Percentiles rank a stretch among this genome's conserved stretches.
phyloP scores from a whole-genome alignment of 2,888 invertebrate genomes.

The Ceratothoa steindachneri region DNA sequence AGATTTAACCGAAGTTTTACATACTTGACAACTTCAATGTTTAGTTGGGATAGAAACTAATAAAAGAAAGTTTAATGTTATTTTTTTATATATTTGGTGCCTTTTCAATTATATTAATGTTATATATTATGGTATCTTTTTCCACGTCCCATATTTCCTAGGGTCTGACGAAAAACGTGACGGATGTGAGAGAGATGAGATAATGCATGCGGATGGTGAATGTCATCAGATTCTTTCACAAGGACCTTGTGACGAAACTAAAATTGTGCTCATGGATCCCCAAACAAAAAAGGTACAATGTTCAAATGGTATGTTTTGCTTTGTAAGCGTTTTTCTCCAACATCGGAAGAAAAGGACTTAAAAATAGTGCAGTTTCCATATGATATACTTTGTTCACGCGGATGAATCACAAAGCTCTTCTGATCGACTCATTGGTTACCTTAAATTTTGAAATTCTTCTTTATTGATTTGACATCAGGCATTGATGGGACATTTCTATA shows the following conservation, averaged over 20 bases:
- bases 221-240: constrained; percentile 37
- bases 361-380: neutral
- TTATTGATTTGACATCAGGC: no score
- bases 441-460: no score
- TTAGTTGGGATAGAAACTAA: no score
- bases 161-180: constrained; percentile 13
- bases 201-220: constrained; percentile 27
- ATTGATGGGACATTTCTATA: no score
- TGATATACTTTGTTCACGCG: neutral
- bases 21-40: no score
- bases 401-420: neutral
- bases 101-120: no score
- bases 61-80: no score
- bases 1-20: no score
- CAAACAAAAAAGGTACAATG: constrained; percentile 22
- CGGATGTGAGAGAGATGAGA: constrained; percentile 26
- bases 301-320: neutral
- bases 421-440: no score
- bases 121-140: no score
- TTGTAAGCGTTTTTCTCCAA: neutral
- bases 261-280: constrained; percentile 31
- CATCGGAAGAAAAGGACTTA: neutral
- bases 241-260: constrained; percentile 34
- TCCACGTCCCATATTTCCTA: neutral
- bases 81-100: no score